These are phyloP conservation scores for Lysiphlebus fabarum DNA, from an alignment of 1,140 invertebrate genomes.

Conservation along the genomic window DNA sequence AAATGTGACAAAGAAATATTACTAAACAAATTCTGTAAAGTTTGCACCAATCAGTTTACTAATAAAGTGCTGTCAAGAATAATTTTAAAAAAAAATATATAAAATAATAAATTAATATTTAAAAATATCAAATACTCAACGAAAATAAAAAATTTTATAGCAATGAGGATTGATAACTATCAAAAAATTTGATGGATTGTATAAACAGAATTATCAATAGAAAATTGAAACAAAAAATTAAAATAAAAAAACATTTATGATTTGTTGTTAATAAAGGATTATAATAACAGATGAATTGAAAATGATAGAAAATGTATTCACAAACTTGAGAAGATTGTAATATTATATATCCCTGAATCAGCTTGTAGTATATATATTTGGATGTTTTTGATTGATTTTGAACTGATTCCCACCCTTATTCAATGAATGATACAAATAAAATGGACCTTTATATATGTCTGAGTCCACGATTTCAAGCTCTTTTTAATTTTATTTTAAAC, in stretches of 20 bases:
- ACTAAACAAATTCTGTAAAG: too few relatives aligned
- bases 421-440: conserved; percentile 53
- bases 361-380: conserved; percentile 26
- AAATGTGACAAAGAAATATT: too few relatives aligned
- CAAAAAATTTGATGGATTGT: too few relatives aligned
- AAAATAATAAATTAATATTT: too few relatives aligned
- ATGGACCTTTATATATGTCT: conserved; percentile 28
- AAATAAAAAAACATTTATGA: too few relatives aligned
- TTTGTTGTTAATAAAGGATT: too few relatives aligned
- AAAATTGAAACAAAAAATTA: neutral
- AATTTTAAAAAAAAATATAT: too few relatives aligned
- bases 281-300: neutral
- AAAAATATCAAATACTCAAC: too few relatives aligned
- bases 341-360: conserved; percentile 43
- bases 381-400: conserved; percentile 50
- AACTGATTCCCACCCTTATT: conserved; percentile 37
- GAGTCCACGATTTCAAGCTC: conserved; percentile 16
- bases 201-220: neutral
- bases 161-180: too few relatives aligned
- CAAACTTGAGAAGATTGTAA: conserved; percentile 25
- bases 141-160: too few relatives aligned
- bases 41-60: too few relatives aligned
- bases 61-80: too few relatives aligned
- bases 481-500: neutral
- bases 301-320: neutral